Conservation (phyloP, 2,113 vertebrate genomes). For the Phaetusa simplex region DNA sequence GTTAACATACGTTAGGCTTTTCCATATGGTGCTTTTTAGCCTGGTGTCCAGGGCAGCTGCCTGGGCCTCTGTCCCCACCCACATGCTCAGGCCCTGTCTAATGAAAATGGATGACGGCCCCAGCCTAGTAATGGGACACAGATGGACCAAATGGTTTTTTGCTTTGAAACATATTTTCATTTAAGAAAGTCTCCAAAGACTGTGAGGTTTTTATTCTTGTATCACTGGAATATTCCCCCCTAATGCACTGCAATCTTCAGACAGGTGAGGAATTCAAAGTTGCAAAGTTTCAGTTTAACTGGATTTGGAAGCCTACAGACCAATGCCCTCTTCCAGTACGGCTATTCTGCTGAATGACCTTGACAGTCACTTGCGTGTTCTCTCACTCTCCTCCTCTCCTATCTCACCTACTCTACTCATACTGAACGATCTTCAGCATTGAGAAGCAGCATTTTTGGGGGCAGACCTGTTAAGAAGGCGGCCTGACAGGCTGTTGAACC, state of each 20-base stretch:
- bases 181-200: background rate
- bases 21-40: slow-evolving; percentile 70
- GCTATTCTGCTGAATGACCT: background rate
- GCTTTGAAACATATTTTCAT: slow-evolving; percentile 31
- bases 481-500: background rate
- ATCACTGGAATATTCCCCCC: background rate
- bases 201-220: background rate
- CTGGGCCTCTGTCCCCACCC: slow-evolving; percentile 39
- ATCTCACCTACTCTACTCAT: background rate
- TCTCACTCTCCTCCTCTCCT: background rate
- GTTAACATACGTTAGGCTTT: slow-evolving; percentile 73
- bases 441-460: background rate
- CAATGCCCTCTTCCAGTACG: background rate
- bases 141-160: slow-evolving; percentile 54
- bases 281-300: background rate
- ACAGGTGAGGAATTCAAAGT: background rate
- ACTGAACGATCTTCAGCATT: background rate
- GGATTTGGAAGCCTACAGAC: background rate
- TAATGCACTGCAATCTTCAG: background rate
- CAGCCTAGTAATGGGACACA: slow-evolving; percentile 75
- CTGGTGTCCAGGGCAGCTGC: slow-evolving; percentile 65
- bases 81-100: slow-evolving; percentile 47
- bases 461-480: background rate
- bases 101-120: slow-evolving; percentile 41
- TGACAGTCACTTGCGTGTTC: background rate